Evolutionary conservation across 2,113 vertebrate genomes (phyloP), one percentile per base, ranked within the genome.

Genomic region (Sprattus sprattus): DNA sequence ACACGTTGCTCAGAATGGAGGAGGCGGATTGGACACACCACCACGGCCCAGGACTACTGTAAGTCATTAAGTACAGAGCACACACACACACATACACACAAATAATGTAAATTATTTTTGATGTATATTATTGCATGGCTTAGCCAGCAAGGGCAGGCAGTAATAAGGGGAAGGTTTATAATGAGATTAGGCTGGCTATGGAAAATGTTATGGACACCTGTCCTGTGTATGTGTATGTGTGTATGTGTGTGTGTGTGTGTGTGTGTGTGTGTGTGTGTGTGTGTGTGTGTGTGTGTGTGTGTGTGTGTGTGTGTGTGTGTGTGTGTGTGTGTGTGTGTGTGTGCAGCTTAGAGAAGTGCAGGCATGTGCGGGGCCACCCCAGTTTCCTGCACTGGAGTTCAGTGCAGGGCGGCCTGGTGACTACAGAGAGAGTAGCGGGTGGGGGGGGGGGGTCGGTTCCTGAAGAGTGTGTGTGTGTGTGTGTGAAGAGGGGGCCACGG

Each of bases 401-500:
- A 78, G 32, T 18, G n/a, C 64, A 67, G 64, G n/a, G 64, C 64
- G n/a, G 64, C n/a, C 64, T 67, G 64, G 64, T 25, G 25, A 9
- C 22, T 25, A 67, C n/a, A 18, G 28, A 39, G 50, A 7, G 64
- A 45, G 28, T 20, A 25, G 57, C 6, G n/a, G 15, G 39, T 45
- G 78, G 86, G 1, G 45, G 18, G 45, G 44, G 83, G 78, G 52
- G 52, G 6, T 15, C 25, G 54, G 54, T 18, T 39, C 39, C 18
- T 22, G 54, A 60, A 20, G 5, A 57, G 16, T 32, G n/a, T 32
- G 22, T 22, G 52, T n/a, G 75, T 18, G 50, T 46, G 32, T 25
- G 81, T 52, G 18, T 8, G 75, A 45, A 71, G 75, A 87, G 60
- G 84, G 89, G 91, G 92, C 92, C 91, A 93, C 90, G 92, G 91